Base-by-base conservation (phyloP, 2,797 vertebrate genomes). In the Alosa sapidissima region DNA sequence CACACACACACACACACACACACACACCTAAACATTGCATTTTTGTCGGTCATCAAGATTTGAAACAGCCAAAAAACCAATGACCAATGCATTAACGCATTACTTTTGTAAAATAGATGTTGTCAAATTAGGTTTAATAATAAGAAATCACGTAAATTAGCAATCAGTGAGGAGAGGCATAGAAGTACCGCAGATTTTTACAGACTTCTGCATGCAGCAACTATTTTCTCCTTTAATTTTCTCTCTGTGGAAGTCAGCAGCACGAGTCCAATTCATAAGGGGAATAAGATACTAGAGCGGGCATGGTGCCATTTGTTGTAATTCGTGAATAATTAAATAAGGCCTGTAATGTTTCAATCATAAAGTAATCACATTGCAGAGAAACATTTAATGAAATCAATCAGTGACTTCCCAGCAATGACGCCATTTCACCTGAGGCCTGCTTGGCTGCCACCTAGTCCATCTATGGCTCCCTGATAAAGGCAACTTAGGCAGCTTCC, bases 281-380 rank as follows among this genome's bases (percentile, higher is more conserved):
- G 81, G 33, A 83, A 72, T 81, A 51, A 83, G 82, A 81, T 51
- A 16, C 58, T 36, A 45, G 58, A 21, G 33, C 52, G 48, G 85
- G 52, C 82, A 81, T 16, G 41, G 11, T 19, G 68, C 82, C 82
- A 83, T 49, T 45, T 49, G 52, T 41, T 81, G 82, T 75, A 47
- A 86, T 83, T 82, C 81, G 75, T 75, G 60, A 85, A 85, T 88
- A 83, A 86, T 86, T 87, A 87, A 83, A 85, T 68, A 81, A 87
- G 52, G 85, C 47, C 52, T 75, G 81, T 81, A 55, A 83, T 83
- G 82, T 86, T 62, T 58, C 55, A 65, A 81, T 82, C 82, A 62
- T 81, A 49, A 54, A 21, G 52, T 55, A 83, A 86, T 62, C 62
- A 60, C 14, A 81, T 83, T 86, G 60, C 55, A 52, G 82, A 86